Base-by-base conservation (phyloP, 2,888 invertebrate genomes). In the Ischnus inquisitorius region DNA sequence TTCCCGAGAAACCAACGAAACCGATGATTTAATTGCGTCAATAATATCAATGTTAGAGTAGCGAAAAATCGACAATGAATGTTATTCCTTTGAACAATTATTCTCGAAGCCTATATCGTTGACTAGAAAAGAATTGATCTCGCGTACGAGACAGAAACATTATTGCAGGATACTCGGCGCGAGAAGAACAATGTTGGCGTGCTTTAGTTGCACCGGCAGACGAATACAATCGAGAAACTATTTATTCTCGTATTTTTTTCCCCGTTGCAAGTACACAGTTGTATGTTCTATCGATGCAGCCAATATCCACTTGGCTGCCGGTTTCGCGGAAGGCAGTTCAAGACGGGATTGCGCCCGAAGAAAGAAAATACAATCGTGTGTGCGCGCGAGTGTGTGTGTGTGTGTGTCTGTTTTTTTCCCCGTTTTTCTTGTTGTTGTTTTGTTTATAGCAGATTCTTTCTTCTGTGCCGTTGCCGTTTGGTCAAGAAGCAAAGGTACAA, bases 301-400 rank as follows among this genome's bases (percentile, higher is more conserved):
- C 22, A 19, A 12, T 51, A 19, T 62, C 57, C n/a, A 8, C n/a
- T 16, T 5, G 48, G 48, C 64, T 75, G 67, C 76, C 79, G 84
- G 74, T 85, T 88, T 87, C 86, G 80, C 86, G 87, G 82, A 46
- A 10, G 43, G 43, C 60, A 39, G 57, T 46, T 46, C 51, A 51
- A 51, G n/a, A 6, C n/a, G 51, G 16, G 16, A 51, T 51, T 51
- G 51, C 16, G n/a, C 3, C 8, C 16, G 51, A 51, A 16, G 43
- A 2, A 10, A 14, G 43, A 46, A 51, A 51, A 16, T 6, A 6
- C 51, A 51, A 4, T 16, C 2, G 16, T 16, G 6, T 16, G 3
- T 57, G n/a, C n/a, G n/a, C n/a, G n/a, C n/a, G n/a, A n/a, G n/a
- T n/a, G n/a, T n/a, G n/a, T n/a, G n/a, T n/a, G n/a, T n/a, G n/a